Evolutionary conservation across 2,888 invertebrate species (phyloP), one percentile per base, ranked within the genome.

Genomic region (Polymixis lichenea): DNA sequence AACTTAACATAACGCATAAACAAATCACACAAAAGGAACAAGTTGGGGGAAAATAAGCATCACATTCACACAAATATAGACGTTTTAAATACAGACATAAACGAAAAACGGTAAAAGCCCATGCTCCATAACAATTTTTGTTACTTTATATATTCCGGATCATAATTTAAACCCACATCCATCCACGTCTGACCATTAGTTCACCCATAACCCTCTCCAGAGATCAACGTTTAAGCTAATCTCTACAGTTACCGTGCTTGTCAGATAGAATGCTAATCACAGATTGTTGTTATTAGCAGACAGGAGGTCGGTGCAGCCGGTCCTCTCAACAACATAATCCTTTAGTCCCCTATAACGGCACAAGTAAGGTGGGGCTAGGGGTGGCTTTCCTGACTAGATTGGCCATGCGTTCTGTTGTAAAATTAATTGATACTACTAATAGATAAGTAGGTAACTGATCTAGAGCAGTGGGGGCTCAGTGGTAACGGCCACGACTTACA

Each of bases 221-320:
- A 8, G 19, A 75, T 46, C 9, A 56, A 53, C n/a, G 15, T 15
- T 2, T 67, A 19, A 19, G 38, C n/a, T 43, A 76, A 67, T 76
- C 56, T 51, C 15, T 38, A n/a, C 38, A 77, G 28, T 68, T 19
- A 22, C 56, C 49, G 28, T 28, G 15, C n/a, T 67, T 43, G 28
- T 58, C 77, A 56, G 56, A 43, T 58, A 56, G 55, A 67, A 76
- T 77, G 49, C 56, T 77, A 77, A 76, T 76, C 56, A 15, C 68
- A 58, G 19, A 8, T n/a, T 56, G 77, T 67, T 77, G 77, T 58
- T 75, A 75, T 38, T 15, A 49, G n/a, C 15, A 38, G 19, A 49
- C 77, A 67, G 38, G 38, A 56, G 49, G 67, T 43, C 38, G 38
- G 15, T 77, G 56, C 77, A 67, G 49, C 15, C 46, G 38, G 28